Evolutionary conservation across 2,888 invertebrate genomes (phyloP).

Genomic region (Erebia aethiops): DNA sequence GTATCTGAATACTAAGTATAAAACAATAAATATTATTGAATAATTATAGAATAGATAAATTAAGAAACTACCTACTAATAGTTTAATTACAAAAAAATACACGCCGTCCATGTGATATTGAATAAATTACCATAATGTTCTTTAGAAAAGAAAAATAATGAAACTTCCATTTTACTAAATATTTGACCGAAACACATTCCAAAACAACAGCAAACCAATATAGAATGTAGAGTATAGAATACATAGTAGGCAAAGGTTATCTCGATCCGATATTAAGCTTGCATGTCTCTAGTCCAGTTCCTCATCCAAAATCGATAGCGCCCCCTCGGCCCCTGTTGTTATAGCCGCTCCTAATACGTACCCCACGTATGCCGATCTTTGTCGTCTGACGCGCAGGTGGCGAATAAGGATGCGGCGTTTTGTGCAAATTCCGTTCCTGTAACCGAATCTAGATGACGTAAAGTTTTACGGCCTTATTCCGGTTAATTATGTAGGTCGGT

Average conservation of each 20-base stretch:
- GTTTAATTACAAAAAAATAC: no score
- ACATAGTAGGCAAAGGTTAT: constrained; percentile 57
- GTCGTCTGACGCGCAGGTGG: constrained; percentile 50
- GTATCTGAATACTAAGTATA: no score
- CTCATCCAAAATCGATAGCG: constrained; percentile 82
- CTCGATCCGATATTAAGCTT: constrained; percentile 78
- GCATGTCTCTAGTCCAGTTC: constrained; percentile 81
- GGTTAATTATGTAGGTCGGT: no score
- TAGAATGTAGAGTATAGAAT: constrained; percentile 4
- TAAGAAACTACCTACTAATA: no score
- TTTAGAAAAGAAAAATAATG: no score
- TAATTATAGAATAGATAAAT: no score
- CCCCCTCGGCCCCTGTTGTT: constrained; percentile 70
- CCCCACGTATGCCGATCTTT: constrained; percentile 66
- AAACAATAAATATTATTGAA: no score
- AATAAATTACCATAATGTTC: no score
- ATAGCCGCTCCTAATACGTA: constrained; percentile 72
- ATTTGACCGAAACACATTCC: neutral
- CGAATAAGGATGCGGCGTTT: constrained; percentile 38
- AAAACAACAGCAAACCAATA: constrained; percentile 4
- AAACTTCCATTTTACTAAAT: neutral
- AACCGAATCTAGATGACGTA: neutral
- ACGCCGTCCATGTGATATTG: no score
- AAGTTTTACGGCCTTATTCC: neutral
- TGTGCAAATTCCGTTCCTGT: constrained; percentile 10